A percentile compares a stretch with the other conserved stretches of the same genome.
These are phyloP conservation scores for Oreochromis mossambicus DNA, from an alignment of 2,797 vertebrate species.

Conservation along the genomic window DNA sequence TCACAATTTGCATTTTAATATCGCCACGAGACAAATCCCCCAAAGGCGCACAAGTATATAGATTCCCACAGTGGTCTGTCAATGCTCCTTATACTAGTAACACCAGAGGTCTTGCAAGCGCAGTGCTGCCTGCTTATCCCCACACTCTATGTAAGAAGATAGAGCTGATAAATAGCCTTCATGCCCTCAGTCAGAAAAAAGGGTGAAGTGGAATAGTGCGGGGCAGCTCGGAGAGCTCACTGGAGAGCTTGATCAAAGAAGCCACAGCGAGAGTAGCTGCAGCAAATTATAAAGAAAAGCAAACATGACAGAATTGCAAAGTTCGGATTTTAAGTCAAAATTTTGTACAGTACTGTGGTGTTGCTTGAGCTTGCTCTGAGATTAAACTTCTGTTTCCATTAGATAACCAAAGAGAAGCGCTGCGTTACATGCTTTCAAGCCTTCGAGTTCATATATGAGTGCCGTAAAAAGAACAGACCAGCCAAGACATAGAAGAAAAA, in stretches of 20 bases:
- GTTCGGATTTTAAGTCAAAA: slow-evolving; percentile 33
- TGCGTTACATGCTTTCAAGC: slow-evolving; percentile 50
- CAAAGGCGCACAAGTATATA: slow-evolving; percentile 43
- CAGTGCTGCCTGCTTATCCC: slow-evolving; percentile 47
- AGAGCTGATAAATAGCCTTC: slow-evolving; percentile 46
- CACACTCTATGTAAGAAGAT: slow-evolving; percentile 42
- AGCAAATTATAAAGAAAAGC: slow-evolving; percentile 15
- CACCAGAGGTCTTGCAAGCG: slow-evolving; percentile 61
- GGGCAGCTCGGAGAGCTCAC: neutral
- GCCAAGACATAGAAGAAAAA: neutral
- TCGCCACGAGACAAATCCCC: slow-evolving; percentile 70
- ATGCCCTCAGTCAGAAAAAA: neutral
- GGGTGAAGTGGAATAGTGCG: neutral
- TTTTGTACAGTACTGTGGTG: slow-evolving; percentile 21
- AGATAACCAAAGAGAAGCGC: slow-evolving; percentile 48
- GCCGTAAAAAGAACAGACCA: neutral
- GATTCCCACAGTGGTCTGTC: slow-evolving; percentile 56
- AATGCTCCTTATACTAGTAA: slow-evolving; percentile 68
- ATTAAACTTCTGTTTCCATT: slow-evolving; percentile 55
- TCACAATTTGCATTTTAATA: slow-evolving; percentile 63
- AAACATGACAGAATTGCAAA: slow-evolving; percentile 16
- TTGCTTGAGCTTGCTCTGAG: slow-evolving; percentile 35
- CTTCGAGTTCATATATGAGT: slow-evolving; percentile 8
- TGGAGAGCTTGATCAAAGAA: slow-evolving; percentile 47
- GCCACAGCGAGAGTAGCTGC: slow-evolving; percentile 13